Percentiles rank a stretch among this genome's conserved stretches.
phyloP scores from a whole-genome alignment of 2,113 vertebrate species.

The Chaenocephalus aceratus region DNA sequence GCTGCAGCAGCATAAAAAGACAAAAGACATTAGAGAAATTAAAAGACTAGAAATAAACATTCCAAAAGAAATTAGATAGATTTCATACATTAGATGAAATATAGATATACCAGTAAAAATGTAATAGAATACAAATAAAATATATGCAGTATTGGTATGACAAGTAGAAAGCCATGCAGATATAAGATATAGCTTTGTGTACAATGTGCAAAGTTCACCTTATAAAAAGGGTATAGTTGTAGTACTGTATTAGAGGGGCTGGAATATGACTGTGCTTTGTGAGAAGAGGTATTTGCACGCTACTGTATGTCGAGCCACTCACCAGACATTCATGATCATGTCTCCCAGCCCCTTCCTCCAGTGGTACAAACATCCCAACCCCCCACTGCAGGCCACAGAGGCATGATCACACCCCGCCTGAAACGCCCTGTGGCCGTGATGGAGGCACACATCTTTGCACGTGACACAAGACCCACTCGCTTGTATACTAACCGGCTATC shows the following conservation, averaged over 20 bases:
- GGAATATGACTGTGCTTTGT: neutral
- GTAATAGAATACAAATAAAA: too few relatives aligned
- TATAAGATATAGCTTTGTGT: too few relatives aligned
- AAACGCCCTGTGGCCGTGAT: conserved; percentile 55
- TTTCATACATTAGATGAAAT: too few relatives aligned
- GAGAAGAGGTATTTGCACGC: conserved; percentile 15
- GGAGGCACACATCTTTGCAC: conserved; percentile 57
- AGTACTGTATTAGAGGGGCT: neutral
- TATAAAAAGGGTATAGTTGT: neutral
- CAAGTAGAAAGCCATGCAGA: too few relatives aligned
- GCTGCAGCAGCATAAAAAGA: too few relatives aligned
- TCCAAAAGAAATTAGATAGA: too few relatives aligned
- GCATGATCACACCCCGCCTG: conserved; percentile 44
- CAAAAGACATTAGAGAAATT: too few relatives aligned
- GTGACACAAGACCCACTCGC: conserved; percentile 57
- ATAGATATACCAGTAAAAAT: too few relatives aligned
- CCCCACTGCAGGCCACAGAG: conserved; percentile 51
- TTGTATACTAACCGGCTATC: conserved; percentile 53
- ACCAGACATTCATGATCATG: conserved; percentile 35
- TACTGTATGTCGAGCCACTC: conserved; percentile 19
- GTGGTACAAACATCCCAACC: conserved; percentile 50
- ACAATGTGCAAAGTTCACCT: too few relatives aligned
- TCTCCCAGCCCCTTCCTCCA: conserved; percentile 23
- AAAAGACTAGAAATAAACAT: too few relatives aligned
- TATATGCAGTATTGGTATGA: too few relatives aligned